Base-by-base conservation (phyloP, 1,140 invertebrate species). In the Battus philenor region DNA sequence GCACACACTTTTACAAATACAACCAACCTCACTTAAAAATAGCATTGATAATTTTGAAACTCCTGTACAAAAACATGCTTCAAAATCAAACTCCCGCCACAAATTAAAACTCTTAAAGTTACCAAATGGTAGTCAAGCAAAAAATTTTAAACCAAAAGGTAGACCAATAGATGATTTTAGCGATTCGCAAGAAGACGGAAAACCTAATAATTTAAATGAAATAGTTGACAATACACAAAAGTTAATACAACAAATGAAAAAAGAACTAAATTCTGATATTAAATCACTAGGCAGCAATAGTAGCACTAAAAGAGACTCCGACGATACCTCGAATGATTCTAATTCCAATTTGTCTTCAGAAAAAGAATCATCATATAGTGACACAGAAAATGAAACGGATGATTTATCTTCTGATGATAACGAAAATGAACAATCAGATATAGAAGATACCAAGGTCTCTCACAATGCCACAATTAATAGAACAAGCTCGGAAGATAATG, bases 221-320 rank as follows among this genome's bases (percentile, higher is more conserved):
- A 80, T 89, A 17, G 88, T 90, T 2, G 85, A 88, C 41, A 87
- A 88, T 32, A 90, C 89, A 5, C 88, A 89, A 61, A 82, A 83
- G 20, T 50, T 90, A 44, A 89, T 90, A 31, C 88, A 89, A 47
- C 88, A 89, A 78, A 89, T 90, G 88, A 87, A 87, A 64, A 87
- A 89, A 48, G 89, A 90, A 81, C 89, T 90, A 46, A 87, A 88
- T 57, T 87, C 87, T 39, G 88, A 89, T 66, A 89, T 89, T 34
- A 87, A 87, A 51, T 88, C 87, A 49, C 70, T 76, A 39, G 79
- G 84, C 43, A 82, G 83, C 50, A 76, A 84, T 54, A 73, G 74
- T 29, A 60, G 68, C 10, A 78, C 81, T 27, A 69, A 73, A 9
- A 87, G 87, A 51, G 86, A 89, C 51, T 71, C 75, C 12, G 86